These are phyloP conservation scores for Cotesia vestalis DNA, from an alignment of 1,140 invertebrate species.

Conservation along the genomic window DNA sequence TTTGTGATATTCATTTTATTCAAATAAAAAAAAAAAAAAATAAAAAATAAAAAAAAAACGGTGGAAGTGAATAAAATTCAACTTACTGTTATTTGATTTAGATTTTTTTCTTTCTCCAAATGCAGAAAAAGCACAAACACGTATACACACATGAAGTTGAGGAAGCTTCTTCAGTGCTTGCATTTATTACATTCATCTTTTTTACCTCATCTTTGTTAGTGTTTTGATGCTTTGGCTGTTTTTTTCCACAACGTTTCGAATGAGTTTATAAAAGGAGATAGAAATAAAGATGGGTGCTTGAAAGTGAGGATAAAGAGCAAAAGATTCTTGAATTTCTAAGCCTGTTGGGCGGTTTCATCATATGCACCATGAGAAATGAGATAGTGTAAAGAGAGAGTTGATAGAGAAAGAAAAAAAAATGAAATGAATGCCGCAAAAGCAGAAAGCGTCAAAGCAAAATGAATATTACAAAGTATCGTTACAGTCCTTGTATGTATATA, in stretches of 20 bases:
- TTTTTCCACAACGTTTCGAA: slow-evolving; percentile 22
- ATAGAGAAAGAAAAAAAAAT: slow-evolving; percentile 11
- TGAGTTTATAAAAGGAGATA: background rate
- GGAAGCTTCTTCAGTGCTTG: slow-evolving; percentile 17
- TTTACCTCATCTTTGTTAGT: background rate
- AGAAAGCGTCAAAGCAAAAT: slow-evolving; percentile 31
- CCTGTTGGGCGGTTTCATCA: slow-evolving; percentile 10
- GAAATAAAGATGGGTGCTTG: background rate
- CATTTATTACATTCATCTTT: slow-evolving; percentile 20
- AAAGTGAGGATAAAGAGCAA: no score
- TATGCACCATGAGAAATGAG: slow-evolving; percentile 25
- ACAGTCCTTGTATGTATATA: background rate
- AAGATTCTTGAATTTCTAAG: slow-evolving; percentile 37
- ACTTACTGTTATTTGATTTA: background rate
- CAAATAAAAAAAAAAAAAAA: background rate
- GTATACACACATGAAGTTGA: no score
- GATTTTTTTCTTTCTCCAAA: slow-evolving; percentile 9
- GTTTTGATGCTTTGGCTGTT: background rate
- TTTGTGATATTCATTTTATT: background rate
- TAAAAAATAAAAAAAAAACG: background rate
- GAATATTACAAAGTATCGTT: slow-evolving; percentile 33
- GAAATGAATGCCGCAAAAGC: slow-evolving; percentile 10
- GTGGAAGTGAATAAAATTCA: background rate
- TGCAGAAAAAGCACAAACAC: slow-evolving; percentile 21
- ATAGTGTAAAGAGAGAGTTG: background rate